Conservation (phyloP, 37 sponge, comb jelly and placozoan species). For the Agelas oroides region DNA sequence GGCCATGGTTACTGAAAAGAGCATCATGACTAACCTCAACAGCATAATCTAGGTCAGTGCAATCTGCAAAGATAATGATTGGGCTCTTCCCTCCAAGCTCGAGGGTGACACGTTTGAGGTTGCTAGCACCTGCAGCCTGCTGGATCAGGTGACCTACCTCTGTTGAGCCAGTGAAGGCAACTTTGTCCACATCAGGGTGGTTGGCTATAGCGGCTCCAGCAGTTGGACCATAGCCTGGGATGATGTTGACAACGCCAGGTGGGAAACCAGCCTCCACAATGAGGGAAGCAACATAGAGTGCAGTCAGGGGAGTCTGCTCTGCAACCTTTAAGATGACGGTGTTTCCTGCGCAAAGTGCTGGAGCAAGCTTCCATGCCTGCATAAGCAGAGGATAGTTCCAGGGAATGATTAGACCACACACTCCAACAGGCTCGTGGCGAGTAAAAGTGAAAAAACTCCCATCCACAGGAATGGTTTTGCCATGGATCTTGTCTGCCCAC, state of each 20-base stretch:
- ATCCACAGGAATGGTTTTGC: conserved; percentile 96
- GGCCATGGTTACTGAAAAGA: conserved; percentile 96
- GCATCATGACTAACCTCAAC: conserved; percentile 87
- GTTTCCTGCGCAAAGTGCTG: conserved; percentile 93
- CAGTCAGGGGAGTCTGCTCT: conserved; percentile 96
- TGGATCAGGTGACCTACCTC: conserved; percentile 93
- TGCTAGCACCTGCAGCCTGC: conserved; percentile 92
- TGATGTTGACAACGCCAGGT: conserved; percentile 95
- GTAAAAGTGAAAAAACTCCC: conserved; percentile 85
- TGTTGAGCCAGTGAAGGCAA: conserved; percentile 97
- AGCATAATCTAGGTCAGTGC: conserved; percentile 93
- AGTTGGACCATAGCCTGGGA: conserved; percentile 96
- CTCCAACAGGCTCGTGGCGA: conserved; percentile 98
- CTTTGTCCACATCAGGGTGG: conserved; percentile 92
- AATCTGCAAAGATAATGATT: conserved; percentile 90
- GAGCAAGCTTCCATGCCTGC: conserved; percentile 98
- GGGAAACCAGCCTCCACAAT: conserved; percentile 95
- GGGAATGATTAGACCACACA: conserved; percentile 95
- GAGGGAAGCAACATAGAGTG: conserved; percentile 91
- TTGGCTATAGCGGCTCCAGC: conserved; percentile 94
- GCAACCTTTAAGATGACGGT: conserved; percentile 92
- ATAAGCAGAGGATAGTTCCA: conserved; percentile 98
- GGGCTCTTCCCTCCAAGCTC: conserved; percentile 99
- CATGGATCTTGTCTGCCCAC: conserved; percentile 98
- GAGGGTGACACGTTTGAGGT: conserved; percentile 94